phyloP scores from a whole-genome alignment of 1,140 invertebrate species.

The Zophobas atratus region DNA sequence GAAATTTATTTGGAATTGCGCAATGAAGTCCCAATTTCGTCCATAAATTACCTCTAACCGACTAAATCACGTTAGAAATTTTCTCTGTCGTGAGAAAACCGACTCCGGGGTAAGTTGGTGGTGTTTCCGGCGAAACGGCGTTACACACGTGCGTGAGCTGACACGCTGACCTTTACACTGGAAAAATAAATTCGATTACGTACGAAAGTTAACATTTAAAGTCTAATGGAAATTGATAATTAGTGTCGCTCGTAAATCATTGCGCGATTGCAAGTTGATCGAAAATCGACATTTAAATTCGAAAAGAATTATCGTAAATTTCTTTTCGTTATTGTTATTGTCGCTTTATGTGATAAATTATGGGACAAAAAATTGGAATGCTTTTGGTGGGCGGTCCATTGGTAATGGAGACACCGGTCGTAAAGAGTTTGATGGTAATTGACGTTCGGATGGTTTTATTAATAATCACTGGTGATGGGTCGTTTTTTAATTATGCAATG shows the following conservation, averaged over 20 bases:
- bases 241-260: constrained; percentile 18
- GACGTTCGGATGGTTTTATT: background rate
- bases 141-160: constrained; percentile 7
- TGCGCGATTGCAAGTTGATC: background rate
- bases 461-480: background rate
- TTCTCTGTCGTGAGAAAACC: too few species aligned
- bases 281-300: constrained; percentile 35
- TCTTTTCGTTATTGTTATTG: constrained; percentile 2
- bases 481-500: constrained; percentile 8
- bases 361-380: background rate
- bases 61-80: background rate
- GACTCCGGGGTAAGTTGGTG: background rate
- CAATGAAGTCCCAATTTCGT: constrained; percentile 7
- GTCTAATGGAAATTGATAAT: constrained; percentile 35
- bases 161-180: constrained; percentile 3
- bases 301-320: constrained; percentile 2
- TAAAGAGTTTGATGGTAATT: constrained; percentile 15
- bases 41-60: constrained; percentile 8
- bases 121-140: constrained; percentile 7
- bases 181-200: constrained; percentile 1
- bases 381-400: background rate
- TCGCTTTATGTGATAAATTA: background rate
- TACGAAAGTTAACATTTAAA: background rate
- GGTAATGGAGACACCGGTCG: background rate
- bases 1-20: constrained; percentile 41